A percentile compares a stretch with the other conserved stretches of the same genome.
These are phyloP conservation scores for Phacellophora camtschatica DNA, from an alignment of 30 jellyfish, hydroid and myxozoan genomes.

Conservation along the genomic window DNA sequence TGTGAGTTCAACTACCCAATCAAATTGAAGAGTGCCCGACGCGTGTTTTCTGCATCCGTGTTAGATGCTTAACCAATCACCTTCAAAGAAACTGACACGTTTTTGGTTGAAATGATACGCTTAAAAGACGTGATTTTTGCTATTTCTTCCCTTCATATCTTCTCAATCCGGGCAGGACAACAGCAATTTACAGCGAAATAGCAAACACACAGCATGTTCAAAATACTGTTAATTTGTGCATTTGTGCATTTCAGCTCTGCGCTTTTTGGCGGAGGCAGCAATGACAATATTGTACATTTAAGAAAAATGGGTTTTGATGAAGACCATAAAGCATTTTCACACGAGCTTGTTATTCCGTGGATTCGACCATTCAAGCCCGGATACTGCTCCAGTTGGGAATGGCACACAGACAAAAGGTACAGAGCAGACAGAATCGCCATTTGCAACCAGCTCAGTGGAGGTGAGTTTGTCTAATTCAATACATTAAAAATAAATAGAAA, in stretches of 20 bases:
- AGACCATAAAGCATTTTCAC: constrained; percentile 92
- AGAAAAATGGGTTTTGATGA: constrained; percentile 83
- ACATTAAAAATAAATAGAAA: background rate
- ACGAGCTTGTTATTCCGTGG: constrained; percentile 94
- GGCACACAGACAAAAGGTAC: constrained; percentile 93
- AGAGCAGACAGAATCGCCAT: constrained; percentile 74
- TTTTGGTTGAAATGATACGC: background rate
- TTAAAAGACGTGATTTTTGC: background rate
- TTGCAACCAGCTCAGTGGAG: constrained; percentile 91
- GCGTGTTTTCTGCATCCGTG: constrained; percentile 41
- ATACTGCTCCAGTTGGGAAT: constrained; percentile 96
- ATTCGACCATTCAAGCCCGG: constrained; percentile 94
- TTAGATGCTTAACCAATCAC: constrained; percentile 23
- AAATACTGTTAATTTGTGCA: background rate
- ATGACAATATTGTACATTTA: constrained; percentile 39
- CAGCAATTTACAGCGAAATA: background rate
- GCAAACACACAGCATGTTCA: background rate
- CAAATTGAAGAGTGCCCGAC: background rate
- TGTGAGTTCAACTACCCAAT: no score
- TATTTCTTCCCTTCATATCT: constrained; percentile 17
- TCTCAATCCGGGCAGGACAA: background rate
- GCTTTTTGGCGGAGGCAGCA: constrained; percentile 51
- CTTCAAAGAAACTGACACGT: background rate
- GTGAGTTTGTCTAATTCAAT: background rate
- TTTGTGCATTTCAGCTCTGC: constrained; percentile 26